These are phyloP conservation scores for Melieria omissa DNA, from an alignment of 2,888 invertebrate genomes.

Conservation along the genomic window DNA sequence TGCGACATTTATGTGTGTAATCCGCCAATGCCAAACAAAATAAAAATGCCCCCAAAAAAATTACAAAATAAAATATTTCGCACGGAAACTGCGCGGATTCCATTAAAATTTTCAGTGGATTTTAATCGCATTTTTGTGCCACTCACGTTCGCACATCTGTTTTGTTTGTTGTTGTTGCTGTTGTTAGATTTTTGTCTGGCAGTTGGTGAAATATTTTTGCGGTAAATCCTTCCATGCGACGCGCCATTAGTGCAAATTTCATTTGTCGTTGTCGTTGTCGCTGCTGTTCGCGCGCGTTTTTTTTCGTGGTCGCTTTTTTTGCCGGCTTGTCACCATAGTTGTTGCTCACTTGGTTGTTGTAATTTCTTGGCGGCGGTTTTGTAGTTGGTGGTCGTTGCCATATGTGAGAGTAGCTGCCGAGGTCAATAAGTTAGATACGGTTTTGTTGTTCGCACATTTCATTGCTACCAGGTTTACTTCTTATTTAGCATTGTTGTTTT, in stretches of 20 bases:
- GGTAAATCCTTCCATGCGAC: background rate
- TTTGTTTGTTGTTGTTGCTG: background rate
- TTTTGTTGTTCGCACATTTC: too few species aligned
- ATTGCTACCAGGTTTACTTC: too few species aligned
- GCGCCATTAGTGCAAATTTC: background rate
- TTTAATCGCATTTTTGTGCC: conserved; percentile 5
- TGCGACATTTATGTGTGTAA: conserved; percentile 34
- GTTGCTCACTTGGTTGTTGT: too few species aligned
- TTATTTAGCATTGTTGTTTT: too few species aligned
- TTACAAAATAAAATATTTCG: too few species aligned
- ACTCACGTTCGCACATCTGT: background rate
- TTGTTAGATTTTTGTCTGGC: conserved; percentile 6
- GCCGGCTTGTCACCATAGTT: too few species aligned
- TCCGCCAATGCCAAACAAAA: conserved; percentile 29
- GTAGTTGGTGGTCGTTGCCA: too few species aligned
- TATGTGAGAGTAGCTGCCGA: too few species aligned
- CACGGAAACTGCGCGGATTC: conserved; percentile 10
- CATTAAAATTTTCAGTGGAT: conserved; percentile 39
- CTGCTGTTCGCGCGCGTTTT: background rate
- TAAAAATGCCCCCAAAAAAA: too few species aligned
- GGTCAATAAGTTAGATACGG: too few species aligned
- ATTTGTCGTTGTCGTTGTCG: background rate
- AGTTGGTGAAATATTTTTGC: conserved; percentile 5
- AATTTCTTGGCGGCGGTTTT: too few species aligned
- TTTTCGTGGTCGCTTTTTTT: background rate